Percentiles rank a stretch among this genome's conserved stretches.
phyloP scores from a whole-genome alignment of 2,113 vertebrate species.

The Hippolais icterina region DNA sequence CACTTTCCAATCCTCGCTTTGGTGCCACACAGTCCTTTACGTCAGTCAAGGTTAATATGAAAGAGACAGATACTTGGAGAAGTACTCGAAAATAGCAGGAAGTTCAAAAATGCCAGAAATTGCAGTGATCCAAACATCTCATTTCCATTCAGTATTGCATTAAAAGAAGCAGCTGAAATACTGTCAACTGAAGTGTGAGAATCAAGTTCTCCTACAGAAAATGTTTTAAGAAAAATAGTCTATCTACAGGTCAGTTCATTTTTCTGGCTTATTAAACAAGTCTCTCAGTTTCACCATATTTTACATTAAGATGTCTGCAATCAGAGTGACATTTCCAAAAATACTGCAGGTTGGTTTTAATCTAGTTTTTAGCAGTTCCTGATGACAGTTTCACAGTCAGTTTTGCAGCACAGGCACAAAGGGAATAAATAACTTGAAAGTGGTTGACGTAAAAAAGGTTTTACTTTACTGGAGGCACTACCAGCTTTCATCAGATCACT shows the following conservation, averaged over 20 bases:
- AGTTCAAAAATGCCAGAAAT: background rate
- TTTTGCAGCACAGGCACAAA: conserved; percentile 25
- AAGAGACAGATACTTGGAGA: background rate
- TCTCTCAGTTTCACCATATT: background rate
- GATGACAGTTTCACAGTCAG: conserved; percentile 21
- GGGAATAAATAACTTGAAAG: conserved; percentile 55
- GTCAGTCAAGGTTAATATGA: background rate
- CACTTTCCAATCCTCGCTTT: background rate
- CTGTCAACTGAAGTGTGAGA: background rate
- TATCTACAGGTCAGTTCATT: background rate
- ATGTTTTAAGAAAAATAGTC: background rate
- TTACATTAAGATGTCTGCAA: background rate
- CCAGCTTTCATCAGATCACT: conserved; percentile 20
- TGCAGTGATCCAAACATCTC: background rate
- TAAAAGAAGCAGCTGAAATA: background rate
- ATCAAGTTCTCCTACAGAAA: background rate
- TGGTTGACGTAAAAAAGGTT: conserved; percentile 9
- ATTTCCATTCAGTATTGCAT: background rate
- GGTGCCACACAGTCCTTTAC: background rate
- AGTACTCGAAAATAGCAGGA: background rate
- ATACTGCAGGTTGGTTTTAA: conserved; percentile 16
- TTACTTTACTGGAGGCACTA: background rate
- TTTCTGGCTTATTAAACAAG: background rate
- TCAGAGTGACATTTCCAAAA: conserved; percentile 16
- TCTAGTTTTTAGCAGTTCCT: background rate